Base-by-base conservation (phyloP, 2,888 invertebrate genomes). In the Ramazzottius varieornatus region DNA sequence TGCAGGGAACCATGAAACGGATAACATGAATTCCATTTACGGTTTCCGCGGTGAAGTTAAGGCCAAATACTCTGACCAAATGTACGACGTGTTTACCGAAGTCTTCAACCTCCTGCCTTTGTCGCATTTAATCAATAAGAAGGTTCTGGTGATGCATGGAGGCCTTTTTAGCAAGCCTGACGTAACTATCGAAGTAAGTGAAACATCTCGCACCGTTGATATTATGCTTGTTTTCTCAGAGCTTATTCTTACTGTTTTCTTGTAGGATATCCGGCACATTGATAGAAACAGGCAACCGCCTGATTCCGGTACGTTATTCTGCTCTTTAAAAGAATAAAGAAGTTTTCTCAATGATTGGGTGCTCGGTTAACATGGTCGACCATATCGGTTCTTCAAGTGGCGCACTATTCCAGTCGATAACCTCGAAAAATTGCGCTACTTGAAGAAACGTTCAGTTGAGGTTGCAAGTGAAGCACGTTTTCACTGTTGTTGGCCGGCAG, bases 11-110 rank as follows among this genome's bases (percentile, higher is more conserved):
- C 96, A 98, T 75, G 96, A 98, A 75, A 92, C 92, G 71, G 82
- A 86, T 63, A 91, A 88, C 67, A 98, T 98, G 96, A 99, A 98
- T 78, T 88, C 92, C 78, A 93, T 98, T 88, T 99, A 99, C 77
- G 98, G 98, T 1, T 98, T 98, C 80, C 88, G 92, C 69, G 98
- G 96, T 1, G 98, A 98, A 79, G 96, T 98, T 0, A 88, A 89
- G 72, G 84, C 88, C 2, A 98, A 98, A 78, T 77, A 93, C 77
- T 86, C 87, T 1, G 80, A 83, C 32, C 86, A 91, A 75, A 96
- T 98, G 94, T 88, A 90, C 0, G 89, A 93, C 69, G 81, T 96
- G 64, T 99, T 99, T 80, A 94, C 94, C 1, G 94, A 96, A 80
- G 92, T 98, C 32, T 98, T 94, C 79, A 96, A 96, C 78, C 91